A percentile compares a stretch with the other conserved stretches of the same genome.
Conservation (phyloP, 35 echinoderm and acorn worm species). For the Hemicentrotus pulcherrimus region DNA sequence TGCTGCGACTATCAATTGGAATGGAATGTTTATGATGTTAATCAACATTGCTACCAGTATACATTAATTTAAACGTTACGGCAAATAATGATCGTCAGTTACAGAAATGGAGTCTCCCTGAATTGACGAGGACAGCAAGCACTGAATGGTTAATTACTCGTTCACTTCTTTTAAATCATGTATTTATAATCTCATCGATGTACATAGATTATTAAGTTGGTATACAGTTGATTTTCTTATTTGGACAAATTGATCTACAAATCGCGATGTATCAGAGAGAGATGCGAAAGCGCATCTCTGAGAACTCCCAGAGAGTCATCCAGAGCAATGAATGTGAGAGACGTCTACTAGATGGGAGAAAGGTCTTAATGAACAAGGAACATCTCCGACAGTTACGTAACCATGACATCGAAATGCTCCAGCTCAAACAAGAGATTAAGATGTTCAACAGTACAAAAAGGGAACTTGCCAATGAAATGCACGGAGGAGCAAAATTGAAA, state of each 20-base stretch:
- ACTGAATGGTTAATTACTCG: no score
- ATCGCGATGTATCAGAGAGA: not conserved
- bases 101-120: no score
- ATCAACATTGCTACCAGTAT: no score
- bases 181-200: no score
- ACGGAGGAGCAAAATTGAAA: not conserved
- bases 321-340: slow-evolving; percentile 24
- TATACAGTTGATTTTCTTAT: not conserved
- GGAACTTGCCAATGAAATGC: not conserved
- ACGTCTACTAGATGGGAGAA: not conserved
- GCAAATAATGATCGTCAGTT: no score
- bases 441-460: not conserved
- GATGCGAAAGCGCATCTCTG: slow-evolving; percentile 26
- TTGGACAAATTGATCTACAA: not conserved
- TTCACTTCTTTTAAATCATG: no score
- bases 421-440: slow-evolving; percentile 35
- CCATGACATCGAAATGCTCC: slow-evolving; percentile 35
- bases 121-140: no score
- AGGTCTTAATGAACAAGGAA: not conserved
- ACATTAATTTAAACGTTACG: no score
- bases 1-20: no score
- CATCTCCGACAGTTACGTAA: slow-evolving; percentile 40
- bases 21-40: no score
- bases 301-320: slow-evolving; percentile 34
- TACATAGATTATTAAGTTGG: no score